Base-by-base conservation (phyloP, 2,888 invertebrate species). In the Aphidius colemani region DNA sequence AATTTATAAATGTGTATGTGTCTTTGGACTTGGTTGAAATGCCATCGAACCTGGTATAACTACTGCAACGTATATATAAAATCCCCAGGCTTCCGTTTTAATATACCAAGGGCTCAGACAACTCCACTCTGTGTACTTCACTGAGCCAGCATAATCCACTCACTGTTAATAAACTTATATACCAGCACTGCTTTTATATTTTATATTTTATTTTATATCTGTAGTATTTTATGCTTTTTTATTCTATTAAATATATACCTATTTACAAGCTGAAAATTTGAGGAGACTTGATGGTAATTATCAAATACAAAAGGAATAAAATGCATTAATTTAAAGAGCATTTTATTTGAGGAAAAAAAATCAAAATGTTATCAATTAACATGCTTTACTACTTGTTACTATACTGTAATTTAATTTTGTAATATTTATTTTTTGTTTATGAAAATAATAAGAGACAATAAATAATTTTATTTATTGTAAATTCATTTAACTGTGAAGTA, bases 51-150 rank as follows among this genome's bases (percentile, higher is more conserved):
- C 30, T 30, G 30, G 30, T 30, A 30, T 30, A 30, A 30, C 30
- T 2, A 30, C 3, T 30, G 30, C 30, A 30, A 30, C 30, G 30
- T 30, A 45, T 53, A 53, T 18, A 30, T 60, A 66, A 67, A 68
- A 68, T 66, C 49, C 58, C 48, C 53, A 63, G 67, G 64, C 67
- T 67, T 63, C 53, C 66, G 64, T 68, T 68, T 67, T 63, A 68
- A 69, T 69, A 67, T 69, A 66, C 64, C 63, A 57, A 55, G 50
- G 39, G 41, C 51, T 50, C 41, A 56, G 56, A 59, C 55, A 55
- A 8, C 40, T 49, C 45, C 30, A 30, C 5, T 30, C 30, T 56
- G 43, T 49, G 48, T 39, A 46, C 58, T 58, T 46, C 30, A 30
- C 30, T 30, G 30, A 30, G 30, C 30, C 30, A 30, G 11, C 50